A percentile compares a stretch with the other conserved stretches of the same genome.
phyloP scores from a whole-genome alignment of 1,140 invertebrate genomes.

The Papilio polytes region DNA sequence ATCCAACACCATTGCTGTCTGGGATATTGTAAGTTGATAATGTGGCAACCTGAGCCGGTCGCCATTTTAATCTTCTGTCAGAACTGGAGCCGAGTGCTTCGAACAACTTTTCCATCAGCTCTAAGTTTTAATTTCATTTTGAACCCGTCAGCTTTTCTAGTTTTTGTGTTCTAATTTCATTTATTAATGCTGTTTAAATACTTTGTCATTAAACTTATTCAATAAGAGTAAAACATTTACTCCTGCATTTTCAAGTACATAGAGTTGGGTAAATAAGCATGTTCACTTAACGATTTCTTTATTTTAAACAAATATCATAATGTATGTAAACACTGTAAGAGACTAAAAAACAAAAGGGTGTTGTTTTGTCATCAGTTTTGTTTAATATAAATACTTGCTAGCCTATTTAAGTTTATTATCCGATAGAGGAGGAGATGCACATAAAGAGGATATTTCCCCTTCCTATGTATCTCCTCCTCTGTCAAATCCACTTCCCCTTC shows the following conservation, averaged over 20 bases:
- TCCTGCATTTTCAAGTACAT: too few relatives aligned
- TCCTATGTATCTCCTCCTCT: too few relatives aligned
- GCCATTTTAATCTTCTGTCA: constrained; percentile 50
- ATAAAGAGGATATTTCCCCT: too few relatives aligned
- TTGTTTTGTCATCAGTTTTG: too few relatives aligned
- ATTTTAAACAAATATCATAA: too few relatives aligned
- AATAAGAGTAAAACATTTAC: too few relatives aligned
- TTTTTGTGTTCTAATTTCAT: constrained; percentile 46
- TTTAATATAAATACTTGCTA: neutral
- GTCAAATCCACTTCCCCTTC: too few relatives aligned
- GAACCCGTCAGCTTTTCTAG: constrained; percentile 41
- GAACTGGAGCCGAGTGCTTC: constrained; percentile 42
- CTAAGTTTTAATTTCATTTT: constrained; percentile 62
- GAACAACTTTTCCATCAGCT: constrained; percentile 47
- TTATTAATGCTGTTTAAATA: constrained; percentile 24
- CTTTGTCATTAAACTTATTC: neutral
- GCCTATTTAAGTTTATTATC: neutral
- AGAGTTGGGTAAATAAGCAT: too few relatives aligned
- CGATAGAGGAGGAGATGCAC: too few relatives aligned
- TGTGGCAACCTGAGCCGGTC: constrained; percentile 50
- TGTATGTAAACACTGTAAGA: neutral
- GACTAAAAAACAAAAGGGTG: neutral
- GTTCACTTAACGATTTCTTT: too few relatives aligned
- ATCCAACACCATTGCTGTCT: constrained; percentile 46
- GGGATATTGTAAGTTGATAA: constrained; percentile 39